phyloP scores from a whole-genome alignment of 2,797 vertebrate species.

The Ciconia nigra region DNA sequence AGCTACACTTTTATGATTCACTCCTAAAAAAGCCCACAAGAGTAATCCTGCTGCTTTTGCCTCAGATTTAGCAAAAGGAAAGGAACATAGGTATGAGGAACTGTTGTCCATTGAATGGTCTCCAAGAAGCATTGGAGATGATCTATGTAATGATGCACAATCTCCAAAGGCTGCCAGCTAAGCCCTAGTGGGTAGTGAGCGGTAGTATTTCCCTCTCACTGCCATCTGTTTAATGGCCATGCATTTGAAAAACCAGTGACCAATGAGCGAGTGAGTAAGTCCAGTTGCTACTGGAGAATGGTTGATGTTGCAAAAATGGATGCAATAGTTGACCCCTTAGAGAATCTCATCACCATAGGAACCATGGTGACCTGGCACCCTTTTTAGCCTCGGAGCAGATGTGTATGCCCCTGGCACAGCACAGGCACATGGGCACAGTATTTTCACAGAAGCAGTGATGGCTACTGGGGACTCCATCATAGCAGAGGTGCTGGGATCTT shows the following conservation, averaged over 20 bases:
- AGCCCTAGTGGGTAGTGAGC: neutral
- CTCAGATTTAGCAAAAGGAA: neutral
- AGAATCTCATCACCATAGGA: neutral
- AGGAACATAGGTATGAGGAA: neutral
- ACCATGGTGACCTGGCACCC: neutral
- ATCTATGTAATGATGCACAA: neutral
- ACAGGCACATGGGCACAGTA: neutral
- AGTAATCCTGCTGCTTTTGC: neutral
- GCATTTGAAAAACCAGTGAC: neutral
- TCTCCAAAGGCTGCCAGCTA: neutral
- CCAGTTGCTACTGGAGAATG: neutral
- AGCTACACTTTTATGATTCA: slow-evolving; percentile 67
- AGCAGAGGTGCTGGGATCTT: neutral
- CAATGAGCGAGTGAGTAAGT: neutral
- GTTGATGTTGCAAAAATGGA: neutral
- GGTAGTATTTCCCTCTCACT: neutral
- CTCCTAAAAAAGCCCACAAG: neutral
- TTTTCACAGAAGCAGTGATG: neutral
- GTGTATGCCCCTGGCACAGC: neutral
- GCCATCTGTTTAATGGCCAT: neutral
- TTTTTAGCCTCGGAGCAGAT: neutral
- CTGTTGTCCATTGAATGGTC: neutral
- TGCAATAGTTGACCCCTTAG: neutral
- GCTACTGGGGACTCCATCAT: neutral
- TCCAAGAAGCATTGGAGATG: neutral